Base-by-base conservation (phyloP, 1,140 invertebrate genomes). In the Pteromalus puparum region DNA sequence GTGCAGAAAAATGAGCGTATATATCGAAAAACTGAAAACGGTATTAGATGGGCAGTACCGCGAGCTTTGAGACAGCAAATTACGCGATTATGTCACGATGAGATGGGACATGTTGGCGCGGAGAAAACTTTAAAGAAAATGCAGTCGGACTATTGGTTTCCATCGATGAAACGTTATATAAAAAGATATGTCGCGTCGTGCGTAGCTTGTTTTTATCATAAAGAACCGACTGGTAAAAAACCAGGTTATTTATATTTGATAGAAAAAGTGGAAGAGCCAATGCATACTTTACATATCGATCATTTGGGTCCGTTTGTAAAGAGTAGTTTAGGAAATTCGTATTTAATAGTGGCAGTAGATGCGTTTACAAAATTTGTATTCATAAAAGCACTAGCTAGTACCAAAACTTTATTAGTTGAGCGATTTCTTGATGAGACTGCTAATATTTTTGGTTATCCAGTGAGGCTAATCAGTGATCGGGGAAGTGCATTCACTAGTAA, bases 221-320 rank as follows among this genome's bases (percentile, higher is more conserved):
- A 92, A 84, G 53, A 70, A 26, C 84, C 84, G 7, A 76, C 83
- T 15, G 91, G 89, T 2, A 87, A 86, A 72, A 87, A 83, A 24
- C 84, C 87, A 85, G 30, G 30, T 30, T 30, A 30, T 30, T 30
- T 30, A 30, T 30, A 30, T 30, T 3, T 30, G 30, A 30, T 30
- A 30, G 30, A 30, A 1, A 90, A 90, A 74, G 42, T 87, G 9
- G 67, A 82, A n/a, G 70, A 86, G 12, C 89, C 90, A 24, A 88
- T 91, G 76, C 88, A 91, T 72, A 91, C 90, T 3, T 9, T 91
- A 18, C 89, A 90, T 34, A 84, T 89, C 13, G 90, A 91, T 75
- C 87, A 88, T 81, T 70, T 90, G 26, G 88, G 89, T 18, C 88
- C 87, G 7, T 91, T 88, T 83, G 78, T 88, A 28, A 89, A 86